Evolutionary conservation across 1,140 invertebrate genomes (phyloP).

Genomic region (Ericerus pela): DNA sequence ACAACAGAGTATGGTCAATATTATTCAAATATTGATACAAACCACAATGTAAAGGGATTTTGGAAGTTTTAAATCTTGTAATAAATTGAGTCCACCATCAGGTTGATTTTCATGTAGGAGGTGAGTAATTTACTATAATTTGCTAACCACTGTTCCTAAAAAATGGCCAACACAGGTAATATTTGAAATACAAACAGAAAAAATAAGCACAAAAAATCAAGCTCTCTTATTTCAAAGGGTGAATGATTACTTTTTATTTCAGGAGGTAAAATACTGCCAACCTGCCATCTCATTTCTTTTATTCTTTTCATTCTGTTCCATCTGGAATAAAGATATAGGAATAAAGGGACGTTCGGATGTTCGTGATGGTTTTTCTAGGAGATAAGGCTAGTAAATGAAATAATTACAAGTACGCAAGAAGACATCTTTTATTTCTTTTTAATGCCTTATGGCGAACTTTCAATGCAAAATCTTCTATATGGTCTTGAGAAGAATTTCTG

Average conservation of each 20-base stretch:
- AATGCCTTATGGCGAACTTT: constrained; percentile 68
- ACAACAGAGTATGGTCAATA: too few relatives aligned
- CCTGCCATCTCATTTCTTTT: constrained; percentile 76
- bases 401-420: constrained; percentile 65
- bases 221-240: constrained; percentile 53
- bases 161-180: constrained; percentile 4
- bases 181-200: not conserved
- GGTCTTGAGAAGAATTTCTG: constrained; percentile 32
- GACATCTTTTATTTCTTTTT: constrained; percentile 75
- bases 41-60: constrained; percentile 83
- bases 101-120: constrained; percentile 71
- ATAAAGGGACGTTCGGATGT: too few relatives aligned
- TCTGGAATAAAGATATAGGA: constrained; percentile 32
- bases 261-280: constrained; percentile 72
- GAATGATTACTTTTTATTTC: constrained; percentile 70
- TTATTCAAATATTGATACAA: not conserved
- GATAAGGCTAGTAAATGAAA: not conserved
- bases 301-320: constrained; percentile 66
- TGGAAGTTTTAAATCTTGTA: constrained; percentile 75
- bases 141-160: constrained; percentile 61
- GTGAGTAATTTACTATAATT: constrained; percentile 75
- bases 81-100: constrained; percentile 62
- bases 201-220: not conserved
- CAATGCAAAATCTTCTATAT: constrained; percentile 42
- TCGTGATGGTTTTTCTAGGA: too few relatives aligned